Base-by-base conservation (phyloP, 2,888 invertebrate genomes). In the Peribatodes rhomboidaria region DNA sequence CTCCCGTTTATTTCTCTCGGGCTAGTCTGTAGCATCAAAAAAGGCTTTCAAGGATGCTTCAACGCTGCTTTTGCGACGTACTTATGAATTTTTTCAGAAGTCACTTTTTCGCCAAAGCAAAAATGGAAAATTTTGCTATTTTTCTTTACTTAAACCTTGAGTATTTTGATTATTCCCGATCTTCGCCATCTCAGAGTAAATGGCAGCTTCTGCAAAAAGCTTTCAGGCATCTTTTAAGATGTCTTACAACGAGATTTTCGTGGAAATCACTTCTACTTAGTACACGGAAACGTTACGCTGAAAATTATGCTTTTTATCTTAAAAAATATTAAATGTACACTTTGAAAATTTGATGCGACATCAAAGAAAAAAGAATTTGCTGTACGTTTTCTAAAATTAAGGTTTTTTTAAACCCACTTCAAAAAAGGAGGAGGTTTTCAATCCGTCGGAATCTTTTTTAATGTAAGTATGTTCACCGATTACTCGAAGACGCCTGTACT, bases 131-230 rank as follows among this genome's bases (percentile, higher is more conserved):
- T 14, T 47, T 11, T 31, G 14, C 1, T 14, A 47, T 31, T 49
- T 49, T 49, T 27, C 22, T 49, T 49, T 49, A 13, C 22, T 49
- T 16, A 13, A 49, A 49, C 16, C 50, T 37, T 49, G 49, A 33
- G 14, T 33, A 46, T 22, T 11, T 31, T 49, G 31, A 49, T 31
- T 27, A 27, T 46, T 22, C 3, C 10, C 31, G 31, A 31, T 49
- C 22, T 49, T 11, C 22, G 2, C 11, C 2, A 18, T 20, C 50
- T 35, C 13, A n/a, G 39, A 53, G 22, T 41, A 50, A 61, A 37
- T 61, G 31, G 41, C n/a, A 49, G 54, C 53, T 31, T 53, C 47
- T 49, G 37, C 47, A 16, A 49, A 47, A 61, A 55, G 54, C 61
- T 61, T 61, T 61, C 47, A 55, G 44, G 37, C 39, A 11, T 31